phyloP scores from a whole-genome alignment of 2,113 vertebrate genomes.

The Bettongia penicillata region DNA sequence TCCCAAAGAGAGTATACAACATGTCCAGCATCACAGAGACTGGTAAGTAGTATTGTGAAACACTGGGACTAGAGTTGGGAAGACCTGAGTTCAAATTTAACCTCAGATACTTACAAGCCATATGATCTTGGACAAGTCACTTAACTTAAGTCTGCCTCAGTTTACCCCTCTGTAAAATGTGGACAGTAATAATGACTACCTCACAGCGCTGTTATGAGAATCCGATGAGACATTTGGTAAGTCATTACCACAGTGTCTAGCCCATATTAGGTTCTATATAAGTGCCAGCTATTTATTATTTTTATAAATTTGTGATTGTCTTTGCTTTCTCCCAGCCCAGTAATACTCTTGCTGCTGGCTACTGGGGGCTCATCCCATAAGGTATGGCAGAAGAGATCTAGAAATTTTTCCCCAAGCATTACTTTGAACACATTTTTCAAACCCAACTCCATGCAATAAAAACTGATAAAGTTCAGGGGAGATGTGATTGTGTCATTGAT shows the following conservation, averaged over 20 bases:
- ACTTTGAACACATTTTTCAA: neutral
- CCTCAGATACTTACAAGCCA: neutral
- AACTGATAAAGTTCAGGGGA: slow-evolving; percentile 1
- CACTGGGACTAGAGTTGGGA: neutral
- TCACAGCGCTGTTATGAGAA: neutral
- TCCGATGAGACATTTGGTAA: neutral
- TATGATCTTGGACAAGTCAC: neutral
- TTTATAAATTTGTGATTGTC: neutral
- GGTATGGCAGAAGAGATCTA: neutral
- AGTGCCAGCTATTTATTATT: neutral
- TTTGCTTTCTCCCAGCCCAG: neutral
- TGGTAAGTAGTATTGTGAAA: neutral
- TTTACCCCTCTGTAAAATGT: neutral
- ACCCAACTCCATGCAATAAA: neutral
- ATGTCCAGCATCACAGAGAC: neutral
- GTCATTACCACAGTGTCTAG: neutral
- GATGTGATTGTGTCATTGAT: slow-evolving; percentile 2
- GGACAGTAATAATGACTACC: neutral
- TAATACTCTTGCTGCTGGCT: neutral
- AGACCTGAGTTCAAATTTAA: neutral
- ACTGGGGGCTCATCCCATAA: neutral
- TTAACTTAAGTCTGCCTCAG: neutral
- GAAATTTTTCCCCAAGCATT: neutral
- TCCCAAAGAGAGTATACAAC: neutral
- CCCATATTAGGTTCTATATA: neutral